Evolutionary conservation across 2,888 invertebrate genomes (phyloP), one percentile per base, ranked within the genome.

Genomic region (Archips crataeganus): DNA sequence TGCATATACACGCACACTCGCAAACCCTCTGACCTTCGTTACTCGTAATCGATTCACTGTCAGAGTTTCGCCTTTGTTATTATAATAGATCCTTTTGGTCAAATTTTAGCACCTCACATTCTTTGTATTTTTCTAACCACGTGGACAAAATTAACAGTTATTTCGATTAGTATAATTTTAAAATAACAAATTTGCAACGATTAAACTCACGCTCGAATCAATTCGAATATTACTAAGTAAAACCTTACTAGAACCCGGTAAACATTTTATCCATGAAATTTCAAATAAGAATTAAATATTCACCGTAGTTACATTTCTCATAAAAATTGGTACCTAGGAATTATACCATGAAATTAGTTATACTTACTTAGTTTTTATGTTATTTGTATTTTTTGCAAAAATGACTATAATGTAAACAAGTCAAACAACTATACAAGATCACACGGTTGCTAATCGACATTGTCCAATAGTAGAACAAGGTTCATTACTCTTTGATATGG

Each of bases 401-500:
- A 39, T 42, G 4, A 23, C 32, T 45, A 15, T 15, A 32, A 59
- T 47, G 51, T 42, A 57, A 59, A 59, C 63, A 57, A 54, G 63
- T 70, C 51, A 51, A 47, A 54, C 39, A 70, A 71, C 60, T 71
- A 71, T 76, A 84, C 88, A 90, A 87, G 82, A 90, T 93, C 91
- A 90, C 92, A 93, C 90, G 89, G 90, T 90, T 85, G 85, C 89
- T 89, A 90, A 92, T 91, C 88, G 88, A 86, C 88, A 88, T 83
- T 83, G 86, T 88, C 88, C 88, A 91, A 88, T 90, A 91, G 88
- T 86, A 87, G 86, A 92, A 92, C 90, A 92, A 93, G 93, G 93
- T 94, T 94, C 93, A 93, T 93, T 94, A 94, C 92, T 94, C 93
- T 93, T 94, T 93, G 90, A 92, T 92, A 93, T 93, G 91, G 91